Conservation (phyloP, 1,140 invertebrate species). For the Araneus ventricosus region DNA sequence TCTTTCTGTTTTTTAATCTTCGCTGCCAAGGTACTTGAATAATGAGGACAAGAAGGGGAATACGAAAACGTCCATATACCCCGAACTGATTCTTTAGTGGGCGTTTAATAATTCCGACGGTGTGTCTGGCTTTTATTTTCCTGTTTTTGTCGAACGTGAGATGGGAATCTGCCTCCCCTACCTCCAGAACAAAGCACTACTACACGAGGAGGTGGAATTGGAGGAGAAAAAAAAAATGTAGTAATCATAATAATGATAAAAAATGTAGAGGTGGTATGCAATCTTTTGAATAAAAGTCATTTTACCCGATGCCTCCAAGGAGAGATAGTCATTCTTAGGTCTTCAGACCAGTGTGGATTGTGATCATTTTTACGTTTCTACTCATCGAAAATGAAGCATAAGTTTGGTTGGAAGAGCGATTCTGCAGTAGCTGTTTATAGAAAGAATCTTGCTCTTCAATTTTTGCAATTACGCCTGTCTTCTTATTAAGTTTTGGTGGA, state of each 20-base stretch:
- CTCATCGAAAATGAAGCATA: background rate
- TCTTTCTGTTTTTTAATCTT: background rate
- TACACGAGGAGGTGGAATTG: background rate
- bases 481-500: background rate
- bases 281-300: background rate
- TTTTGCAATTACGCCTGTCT: background rate
- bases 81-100: constrained; percentile 3
- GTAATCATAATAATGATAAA: background rate
- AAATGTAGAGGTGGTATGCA: background rate
- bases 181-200: background rate
- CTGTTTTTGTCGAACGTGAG: constrained; percentile 28
- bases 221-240: background rate
- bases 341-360: background rate
- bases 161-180: background rate
- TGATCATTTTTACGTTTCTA: background rate
- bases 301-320: background rate
- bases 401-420: background rate
- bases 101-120: constrained; percentile 6
- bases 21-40: background rate
- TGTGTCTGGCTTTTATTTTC: constrained; percentile 32
- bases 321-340: background rate
- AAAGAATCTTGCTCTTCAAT: background rate
- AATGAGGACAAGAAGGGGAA: background rate
- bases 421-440: background rate
- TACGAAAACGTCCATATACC: constrained; percentile 7